Evolutionary conservation across 2,888 invertebrate species (phyloP).

Genomic region (Artemia sp.): DNA sequence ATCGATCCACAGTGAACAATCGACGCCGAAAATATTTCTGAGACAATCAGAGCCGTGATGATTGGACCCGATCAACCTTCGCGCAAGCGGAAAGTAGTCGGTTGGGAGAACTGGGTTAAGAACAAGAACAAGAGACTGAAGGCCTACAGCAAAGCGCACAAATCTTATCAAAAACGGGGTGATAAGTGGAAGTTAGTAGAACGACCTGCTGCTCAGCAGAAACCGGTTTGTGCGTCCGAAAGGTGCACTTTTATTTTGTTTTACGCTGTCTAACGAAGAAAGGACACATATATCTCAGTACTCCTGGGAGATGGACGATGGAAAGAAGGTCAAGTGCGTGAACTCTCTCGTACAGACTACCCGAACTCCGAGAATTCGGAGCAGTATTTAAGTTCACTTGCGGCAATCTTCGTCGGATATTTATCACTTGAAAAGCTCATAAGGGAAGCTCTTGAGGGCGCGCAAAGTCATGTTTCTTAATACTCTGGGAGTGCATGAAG

Average conservation of each 20-base stretch:
- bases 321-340: not conserved
- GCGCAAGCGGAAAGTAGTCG: too few species aligned
- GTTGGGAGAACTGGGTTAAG: too few species aligned
- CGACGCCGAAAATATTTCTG: too few species aligned
- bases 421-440: not conserved
- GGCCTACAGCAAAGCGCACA: not conserved
- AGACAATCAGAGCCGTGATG: too few species aligned
- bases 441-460: not conserved
- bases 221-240: conserved; percentile 6
- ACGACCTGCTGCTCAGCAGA: not conserved
- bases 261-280: not conserved
- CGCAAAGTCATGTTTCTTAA: not conserved
- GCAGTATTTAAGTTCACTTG: conserved; percentile 2
- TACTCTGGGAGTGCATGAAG: too few species aligned
- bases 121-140: too few species aligned
- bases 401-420: not conserved
- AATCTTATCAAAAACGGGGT: not conserved
- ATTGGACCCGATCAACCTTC: too few species aligned
- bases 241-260: conserved; percentile 9
- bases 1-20: too few species aligned
- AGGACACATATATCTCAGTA: too few species aligned
- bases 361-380: not conserved
- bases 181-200: conserved; percentile 10
- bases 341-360: not conserved
- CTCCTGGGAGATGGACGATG: conserved; percentile 11